A percentile compares a stretch with the other conserved stretches of the same genome.
Conservation (phyloP, 2,888 invertebrate species). For the Caenorhabditis macrosperma region DNA sequence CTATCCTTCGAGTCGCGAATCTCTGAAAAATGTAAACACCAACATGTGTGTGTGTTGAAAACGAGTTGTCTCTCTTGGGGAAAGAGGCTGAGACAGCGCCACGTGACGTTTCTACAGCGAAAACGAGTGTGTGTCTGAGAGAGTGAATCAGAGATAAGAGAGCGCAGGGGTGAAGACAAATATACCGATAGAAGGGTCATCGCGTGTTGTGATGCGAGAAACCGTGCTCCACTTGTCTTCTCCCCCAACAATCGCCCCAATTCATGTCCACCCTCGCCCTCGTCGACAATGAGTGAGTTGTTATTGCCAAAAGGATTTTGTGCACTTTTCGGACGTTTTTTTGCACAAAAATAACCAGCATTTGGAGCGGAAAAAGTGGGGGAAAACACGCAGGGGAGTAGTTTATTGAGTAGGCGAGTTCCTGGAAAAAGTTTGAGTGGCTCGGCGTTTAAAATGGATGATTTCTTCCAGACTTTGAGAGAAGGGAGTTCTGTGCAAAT, state of each 20-base stretch:
- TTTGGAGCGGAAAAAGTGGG: neutral
- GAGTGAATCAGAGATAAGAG: slow-evolving; percentile 2
- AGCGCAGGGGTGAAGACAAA: slow-evolving; percentile 1
- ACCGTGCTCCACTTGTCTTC: neutral
- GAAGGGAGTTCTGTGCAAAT: no score
- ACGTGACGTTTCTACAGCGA: neutral
- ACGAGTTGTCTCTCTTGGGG: neutral
- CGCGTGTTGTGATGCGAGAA: neutral
- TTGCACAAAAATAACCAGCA: slow-evolving; percentile 1
- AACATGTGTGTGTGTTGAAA: no score
- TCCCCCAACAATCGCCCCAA: no score
- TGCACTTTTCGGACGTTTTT: neutral
- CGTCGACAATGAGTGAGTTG: slow-evolving; percentile 45
- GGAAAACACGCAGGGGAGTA: neutral
- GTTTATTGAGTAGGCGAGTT: no score
- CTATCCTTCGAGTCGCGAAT: no score
- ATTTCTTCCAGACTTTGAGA: no score
- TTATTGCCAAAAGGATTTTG: neutral
- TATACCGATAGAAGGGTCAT: neutral
- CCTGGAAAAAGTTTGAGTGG: no score
- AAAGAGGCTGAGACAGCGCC: neutral
- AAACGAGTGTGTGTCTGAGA: neutral
- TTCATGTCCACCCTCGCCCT: slow-evolving; percentile 20
- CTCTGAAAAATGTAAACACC: no score
- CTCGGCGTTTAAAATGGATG: no score